phyloP scores from a whole-genome alignment of 2,113 vertebrate genomes.

The Himantopus leucocephalus region DNA sequence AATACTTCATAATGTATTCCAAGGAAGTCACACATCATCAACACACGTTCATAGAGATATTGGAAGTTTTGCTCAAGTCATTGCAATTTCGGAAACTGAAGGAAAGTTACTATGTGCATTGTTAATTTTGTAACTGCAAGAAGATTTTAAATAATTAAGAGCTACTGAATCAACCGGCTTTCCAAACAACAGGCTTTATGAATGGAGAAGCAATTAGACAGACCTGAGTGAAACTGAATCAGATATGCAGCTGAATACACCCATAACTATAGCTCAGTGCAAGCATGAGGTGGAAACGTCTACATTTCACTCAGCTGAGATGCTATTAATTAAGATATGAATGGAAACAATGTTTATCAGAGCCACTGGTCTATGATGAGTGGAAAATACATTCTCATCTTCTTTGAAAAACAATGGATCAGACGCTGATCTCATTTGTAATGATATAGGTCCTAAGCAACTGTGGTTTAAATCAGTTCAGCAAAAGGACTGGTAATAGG shows the following conservation, averaged over 20 bases:
- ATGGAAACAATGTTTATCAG: slow-evolving; percentile 4
- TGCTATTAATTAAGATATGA: slow-evolving; percentile 39
- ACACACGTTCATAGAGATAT: neutral
- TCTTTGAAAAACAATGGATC: neutral
- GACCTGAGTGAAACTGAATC: slow-evolving; percentile 79
- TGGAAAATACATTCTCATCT: slow-evolving; percentile 50
- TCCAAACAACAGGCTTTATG: slow-evolving; percentile 79
- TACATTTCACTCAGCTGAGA: slow-evolving; percentile 30
- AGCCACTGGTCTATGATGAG: neutral
- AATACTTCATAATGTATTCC: neutral
- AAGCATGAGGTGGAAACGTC: slow-evolving; percentile 71
- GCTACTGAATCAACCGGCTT: slow-evolving; percentile 70
- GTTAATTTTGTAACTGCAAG: slow-evolving; percentile 68
- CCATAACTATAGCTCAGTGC: slow-evolving; percentile 57
- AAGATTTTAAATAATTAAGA: slow-evolving; percentile 83
- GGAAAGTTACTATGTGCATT: neutral
- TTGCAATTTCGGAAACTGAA: neutral
- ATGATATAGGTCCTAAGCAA: neutral
- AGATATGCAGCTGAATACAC: slow-evolving; percentile 67
- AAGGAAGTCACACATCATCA: neutral
- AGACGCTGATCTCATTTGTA: neutral
- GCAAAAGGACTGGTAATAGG: neutral
- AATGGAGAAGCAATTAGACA: slow-evolving; percentile 79
- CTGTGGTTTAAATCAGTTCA: slow-evolving; percentile 33
- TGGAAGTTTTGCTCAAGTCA: neutral